Evolutionary conservation across 2,888 invertebrate species (phyloP).

Genomic region (Sinopyrophorus schimmeli): DNA sequence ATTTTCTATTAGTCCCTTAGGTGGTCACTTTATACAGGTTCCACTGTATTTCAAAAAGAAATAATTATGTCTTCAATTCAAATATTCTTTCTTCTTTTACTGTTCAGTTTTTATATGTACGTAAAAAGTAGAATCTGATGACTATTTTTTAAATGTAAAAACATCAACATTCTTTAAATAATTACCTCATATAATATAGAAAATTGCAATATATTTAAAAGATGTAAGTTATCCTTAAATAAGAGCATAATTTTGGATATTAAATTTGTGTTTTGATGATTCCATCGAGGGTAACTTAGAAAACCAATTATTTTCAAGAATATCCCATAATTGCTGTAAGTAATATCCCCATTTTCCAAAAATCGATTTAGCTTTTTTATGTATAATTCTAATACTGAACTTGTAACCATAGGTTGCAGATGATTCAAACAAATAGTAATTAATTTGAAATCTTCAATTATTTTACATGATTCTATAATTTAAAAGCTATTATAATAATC

Average conservation of each 20-base stretch:
- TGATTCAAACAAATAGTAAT: conserved; percentile 57
- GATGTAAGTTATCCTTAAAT: conserved; percentile 49
- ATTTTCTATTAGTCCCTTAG: no score
- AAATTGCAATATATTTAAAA: conserved; percentile 53
- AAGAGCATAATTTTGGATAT: conserved; percentile 52
- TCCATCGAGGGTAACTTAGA: conserved; percentile 58
- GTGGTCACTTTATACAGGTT: no score
- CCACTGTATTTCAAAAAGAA: no score
- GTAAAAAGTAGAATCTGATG: no score
- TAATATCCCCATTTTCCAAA: conserved; percentile 46
- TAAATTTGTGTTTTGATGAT: conserved; percentile 48
- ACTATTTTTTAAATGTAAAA: no score
- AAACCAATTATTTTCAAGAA: conserved; percentile 51
- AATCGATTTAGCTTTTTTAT: conserved; percentile 49
- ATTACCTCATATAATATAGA: conserved; percentile 51
- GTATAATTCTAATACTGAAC: conserved; percentile 50
- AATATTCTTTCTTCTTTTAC: no score
- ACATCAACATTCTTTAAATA: no score
- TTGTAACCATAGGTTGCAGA: conserved; percentile 51
- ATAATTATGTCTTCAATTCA: no score
- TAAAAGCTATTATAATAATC: conserved; percentile 5
- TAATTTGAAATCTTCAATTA: conserved; percentile 53
- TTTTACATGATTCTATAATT: conserved; percentile 48
- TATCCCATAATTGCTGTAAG: conserved; percentile 37
- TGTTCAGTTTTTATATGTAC: no score